Base-by-base conservation (phyloP, 2,113 vertebrate genomes). In the Poeciliopsis retropinna region DNA sequence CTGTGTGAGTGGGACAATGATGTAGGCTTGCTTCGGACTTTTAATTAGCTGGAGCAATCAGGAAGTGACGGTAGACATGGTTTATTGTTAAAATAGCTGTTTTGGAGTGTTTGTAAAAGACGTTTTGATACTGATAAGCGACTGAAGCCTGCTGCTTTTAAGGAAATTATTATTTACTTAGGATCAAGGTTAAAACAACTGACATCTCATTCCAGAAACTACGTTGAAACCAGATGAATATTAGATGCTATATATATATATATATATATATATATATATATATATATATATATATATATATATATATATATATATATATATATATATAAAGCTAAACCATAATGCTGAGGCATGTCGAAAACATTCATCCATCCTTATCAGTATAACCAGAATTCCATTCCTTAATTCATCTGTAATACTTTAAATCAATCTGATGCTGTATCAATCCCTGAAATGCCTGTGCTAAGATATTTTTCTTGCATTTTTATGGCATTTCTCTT, bases 1-100 rank as follows among this genome's bases (percentile, higher is more conserved):
- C 51, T 68, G 28, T 51, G 28, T 32, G 28, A 31, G 51, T 12
- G 30, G 54, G 32, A 28, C 37, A 17, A 69, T 1, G 15, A n/a
- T 29, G 65, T 47, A 66, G n/a, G 67, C 29, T 31, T 25, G 25
- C 67, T 31, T 54, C 54, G 44, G 67, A 47, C 57, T 34, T 39
- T 37, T 39, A 41, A 61, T 71, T 61, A 71, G 54, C 54, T 15
- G 17, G 14, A 61, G 28, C 57, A 71, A 29, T 71, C 54, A 61
- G 17, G 34, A 22, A 57, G 51, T 54, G 54, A 69, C 57, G 29
- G 51, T 37, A 27, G 68, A 31, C 68, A 37, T 31, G 57, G 51
- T 9, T 70, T n/a, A 32, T 32, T 37, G 51, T 37, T 37, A 60
- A 54, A 54, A 70, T 37, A 60, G 32, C 51, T 37, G 54, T 27